These are phyloP conservation scores for Hylaeus anthracinus DNA, from an alignment of 1,140 invertebrate genomes.

Conservation along the genomic window DNA sequence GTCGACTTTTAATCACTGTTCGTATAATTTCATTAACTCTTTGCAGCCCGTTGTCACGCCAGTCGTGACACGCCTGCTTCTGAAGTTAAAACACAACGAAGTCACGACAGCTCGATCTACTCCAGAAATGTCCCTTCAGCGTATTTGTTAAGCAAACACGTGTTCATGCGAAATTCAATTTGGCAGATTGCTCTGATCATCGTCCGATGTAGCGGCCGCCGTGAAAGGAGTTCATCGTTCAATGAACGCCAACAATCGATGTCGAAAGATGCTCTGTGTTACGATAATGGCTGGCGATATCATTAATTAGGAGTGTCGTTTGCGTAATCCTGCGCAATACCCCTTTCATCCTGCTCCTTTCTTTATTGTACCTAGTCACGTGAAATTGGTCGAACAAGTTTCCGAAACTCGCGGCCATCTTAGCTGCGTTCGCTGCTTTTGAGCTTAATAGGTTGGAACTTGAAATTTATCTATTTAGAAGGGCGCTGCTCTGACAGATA, in stretches of 20 bases:
- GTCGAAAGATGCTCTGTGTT: slow-evolving; percentile 11
- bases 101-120: not conserved
- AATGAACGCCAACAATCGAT: not conserved
- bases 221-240: not conserved
- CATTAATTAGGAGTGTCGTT: slow-evolving; percentile 51
- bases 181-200: slow-evolving; percentile 4
- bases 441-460: slow-evolving; percentile 22
- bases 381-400: slow-evolving; percentile 43
- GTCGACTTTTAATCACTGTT: not conserved
- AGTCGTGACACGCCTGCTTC: not conserved
- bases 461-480: slow-evolving; percentile 17
- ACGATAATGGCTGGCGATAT: slow-evolving; percentile 33
- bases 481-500: not conserved
- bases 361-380: slow-evolving; percentile 15
- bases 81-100: slow-evolving; percentile 4
- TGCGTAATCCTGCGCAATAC: slow-evolving; percentile 34
- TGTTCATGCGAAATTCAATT: slow-evolving; percentile 24
- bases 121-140: not conserved
- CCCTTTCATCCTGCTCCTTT: not conserved
- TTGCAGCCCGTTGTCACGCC: not conserved
- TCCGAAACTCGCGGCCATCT: slow-evolving; percentile 37
- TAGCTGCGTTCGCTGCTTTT: slow-evolving; percentile 25
- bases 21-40: slow-evolving; percentile 5
- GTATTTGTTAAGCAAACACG: not conserved
- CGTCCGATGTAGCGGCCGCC: no score